Conservation (phyloP, 2,888 invertebrate species). For the Diarsia brunnea region DNA sequence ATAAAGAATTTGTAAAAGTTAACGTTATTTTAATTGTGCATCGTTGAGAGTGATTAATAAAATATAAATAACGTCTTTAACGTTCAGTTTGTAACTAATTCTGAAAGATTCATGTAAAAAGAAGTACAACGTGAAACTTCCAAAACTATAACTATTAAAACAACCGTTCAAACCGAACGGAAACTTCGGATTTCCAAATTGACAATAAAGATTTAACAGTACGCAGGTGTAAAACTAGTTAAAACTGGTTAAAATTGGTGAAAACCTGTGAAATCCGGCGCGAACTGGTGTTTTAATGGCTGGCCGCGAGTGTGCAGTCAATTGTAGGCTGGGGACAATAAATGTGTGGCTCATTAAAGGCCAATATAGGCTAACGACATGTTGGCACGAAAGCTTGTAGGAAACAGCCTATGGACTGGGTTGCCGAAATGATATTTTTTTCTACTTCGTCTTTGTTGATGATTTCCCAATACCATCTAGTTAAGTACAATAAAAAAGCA, state of each 20-base stretch:
- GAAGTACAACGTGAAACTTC: background rate
- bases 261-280: constrained; percentile 59
- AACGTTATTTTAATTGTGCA: too few relatives aligned
- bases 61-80: background rate
- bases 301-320: constrained; percentile 53
- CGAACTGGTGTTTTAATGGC: constrained; percentile 63
- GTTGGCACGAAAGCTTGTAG: constrained; percentile 25
- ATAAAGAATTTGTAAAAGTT: too few relatives aligned
- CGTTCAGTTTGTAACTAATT: background rate
- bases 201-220: constrained; percentile 48
- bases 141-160: constrained; percentile 31
- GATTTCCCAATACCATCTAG: too few relatives aligned
- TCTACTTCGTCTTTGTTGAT: too few relatives aligned
- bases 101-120: background rate
- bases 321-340: constrained; percentile 54
- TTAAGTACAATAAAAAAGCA: too few relatives aligned
- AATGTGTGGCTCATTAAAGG: constrained; percentile 61
- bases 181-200: constrained; percentile 33
- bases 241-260: constrained; percentile 50
- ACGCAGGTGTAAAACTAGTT: constrained; percentile 61
- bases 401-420: too few relatives aligned
- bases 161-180: constrained; percentile 31
- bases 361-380: constrained; percentile 52
- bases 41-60: background rate
- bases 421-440: too few relatives aligned